Percentiles rank a stretch among this genome's conserved stretches.
Evolutionary conservation across 53 echinoderm and acorn worm species (phyloP).

Genomic region (Luidia sarsii): DNA sequence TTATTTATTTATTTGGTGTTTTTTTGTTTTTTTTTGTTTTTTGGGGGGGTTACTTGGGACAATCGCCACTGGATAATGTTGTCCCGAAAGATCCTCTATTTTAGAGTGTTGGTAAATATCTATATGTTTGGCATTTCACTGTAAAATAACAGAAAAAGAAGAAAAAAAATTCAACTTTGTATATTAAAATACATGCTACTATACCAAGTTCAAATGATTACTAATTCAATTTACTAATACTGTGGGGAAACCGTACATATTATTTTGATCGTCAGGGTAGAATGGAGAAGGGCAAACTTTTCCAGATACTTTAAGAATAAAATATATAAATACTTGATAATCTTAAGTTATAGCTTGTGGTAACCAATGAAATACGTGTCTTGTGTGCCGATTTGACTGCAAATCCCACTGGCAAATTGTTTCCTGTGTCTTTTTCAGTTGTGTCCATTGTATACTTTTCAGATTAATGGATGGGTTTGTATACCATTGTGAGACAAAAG

Average conservation of each 20-base stretch:
- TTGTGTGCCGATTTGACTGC: background rate
- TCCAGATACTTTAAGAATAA: background rate
- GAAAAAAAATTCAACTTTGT: constrained; percentile 34
- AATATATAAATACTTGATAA: background rate
- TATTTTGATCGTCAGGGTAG: constrained; percentile 17
- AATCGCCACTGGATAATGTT: too few species aligned
- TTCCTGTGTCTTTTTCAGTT: constrained; percentile 4
- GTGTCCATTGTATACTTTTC: constrained; percentile 6
- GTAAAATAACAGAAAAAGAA: too few species aligned
- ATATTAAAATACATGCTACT: constrained; percentile 43
- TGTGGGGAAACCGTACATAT: constrained; percentile 23
- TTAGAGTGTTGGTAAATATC: constrained; percentile 21
- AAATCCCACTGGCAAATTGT: background rate
- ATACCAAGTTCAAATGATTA: constrained; percentile 26
- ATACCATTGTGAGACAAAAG: too few species aligned
- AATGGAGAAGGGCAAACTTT: background rate
- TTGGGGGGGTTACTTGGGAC: too few species aligned
- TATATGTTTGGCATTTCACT: constrained; percentile 52
- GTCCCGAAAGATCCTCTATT: background rate
- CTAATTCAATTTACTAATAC: constrained; percentile 19
- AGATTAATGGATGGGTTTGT: too few species aligned
- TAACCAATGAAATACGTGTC: constrained; percentile 3
- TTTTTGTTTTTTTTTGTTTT: too few species aligned
- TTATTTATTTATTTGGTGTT: too few species aligned
- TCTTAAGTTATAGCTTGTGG: constrained; percentile 37